phyloP scores from a whole-genome alignment of 35 echinoderm and acorn worm genomes.

The Amphiura filiformis region DNA sequence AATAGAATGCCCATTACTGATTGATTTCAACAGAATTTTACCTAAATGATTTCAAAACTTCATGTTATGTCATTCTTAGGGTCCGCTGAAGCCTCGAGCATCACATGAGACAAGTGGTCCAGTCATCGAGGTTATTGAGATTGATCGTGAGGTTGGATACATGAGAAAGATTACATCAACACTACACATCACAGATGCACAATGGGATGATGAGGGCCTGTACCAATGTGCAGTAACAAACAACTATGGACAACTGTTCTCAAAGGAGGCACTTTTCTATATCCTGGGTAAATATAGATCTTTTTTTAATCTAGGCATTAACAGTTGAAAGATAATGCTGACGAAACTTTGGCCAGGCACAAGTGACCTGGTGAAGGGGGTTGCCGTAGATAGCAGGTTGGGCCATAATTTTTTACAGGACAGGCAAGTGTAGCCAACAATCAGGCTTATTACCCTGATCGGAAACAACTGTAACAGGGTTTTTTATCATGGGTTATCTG shows the following conservation, averaged over 20 bases:
- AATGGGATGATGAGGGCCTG: not conserved
- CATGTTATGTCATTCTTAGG: too few relatives aligned
- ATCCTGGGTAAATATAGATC: not conserved
- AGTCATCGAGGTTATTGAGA: not conserved
- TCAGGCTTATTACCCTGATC: too few relatives aligned
- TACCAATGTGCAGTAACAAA: not conserved
- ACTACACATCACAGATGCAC: not conserved
- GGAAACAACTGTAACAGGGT: too few relatives aligned
- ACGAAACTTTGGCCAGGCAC: too few relatives aligned
- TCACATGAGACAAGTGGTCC: too few relatives aligned
- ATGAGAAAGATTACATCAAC: not conserved
- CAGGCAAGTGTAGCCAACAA: too few relatives aligned
- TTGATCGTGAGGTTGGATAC: not conserved
- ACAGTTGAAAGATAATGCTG: not conserved
- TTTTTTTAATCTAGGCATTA: not conserved
- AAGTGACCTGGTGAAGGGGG: too few relatives aligned
- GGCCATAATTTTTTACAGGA: not conserved
- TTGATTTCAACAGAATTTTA: too few relatives aligned
- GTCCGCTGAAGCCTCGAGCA: too few relatives aligned
- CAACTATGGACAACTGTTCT: not conserved
- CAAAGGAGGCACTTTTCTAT: not conserved
- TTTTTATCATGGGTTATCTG: too few relatives aligned
- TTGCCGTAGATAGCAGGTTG: not conserved
- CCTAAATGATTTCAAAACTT: too few relatives aligned
- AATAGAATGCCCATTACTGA: too few relatives aligned